A percentile compares a stretch with the other conserved stretches of the same genome.
These are phyloP conservation scores for Drosophila buzzatii DNA, from an alignment of 2,888 invertebrate species.

Conservation along the genomic window DNA sequence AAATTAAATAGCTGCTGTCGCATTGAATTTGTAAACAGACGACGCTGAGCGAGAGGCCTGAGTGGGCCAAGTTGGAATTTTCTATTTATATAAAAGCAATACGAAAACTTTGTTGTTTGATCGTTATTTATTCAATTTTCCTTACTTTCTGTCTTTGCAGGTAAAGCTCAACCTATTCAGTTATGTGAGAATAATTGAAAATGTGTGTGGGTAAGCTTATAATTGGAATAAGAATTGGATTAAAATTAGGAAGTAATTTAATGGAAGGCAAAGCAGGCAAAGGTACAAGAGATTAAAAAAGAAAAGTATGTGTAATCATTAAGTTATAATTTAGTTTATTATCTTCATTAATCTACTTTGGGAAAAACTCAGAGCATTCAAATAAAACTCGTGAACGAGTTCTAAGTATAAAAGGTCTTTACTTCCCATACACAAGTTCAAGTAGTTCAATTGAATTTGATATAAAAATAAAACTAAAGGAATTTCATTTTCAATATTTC, in stretches of 20 bases:
- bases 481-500: not conserved
- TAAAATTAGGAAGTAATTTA: not conserved
- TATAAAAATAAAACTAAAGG: too few species aligned
- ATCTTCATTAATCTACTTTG: too few species aligned
- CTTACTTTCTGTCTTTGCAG: constrained; percentile 11
- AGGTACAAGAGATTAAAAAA: not conserved
- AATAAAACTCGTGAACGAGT: not conserved
- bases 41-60: not conserved
- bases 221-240: constrained; percentile 7
- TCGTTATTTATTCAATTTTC: not conserved
- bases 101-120: constrained; percentile 16
- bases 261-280: not conserved
- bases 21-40: constrained; percentile 30
- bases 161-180: not conserved
- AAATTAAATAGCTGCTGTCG: constrained; percentile 67
- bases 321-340: too few species aligned
- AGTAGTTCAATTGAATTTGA: not conserved
- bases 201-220: not conserved
- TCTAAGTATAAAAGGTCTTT: not conserved
- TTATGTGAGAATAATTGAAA: not conserved
- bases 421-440: not conserved
- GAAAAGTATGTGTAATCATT: too few species aligned
- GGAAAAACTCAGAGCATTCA: not conserved
- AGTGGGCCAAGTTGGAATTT: not conserved
- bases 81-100: constrained; percentile 2